Evolutionary conservation across 2,113 vertebrate species (phyloP), one percentile per base, ranked within the genome.

Genomic region (Alaudala cheleensis): DNA sequence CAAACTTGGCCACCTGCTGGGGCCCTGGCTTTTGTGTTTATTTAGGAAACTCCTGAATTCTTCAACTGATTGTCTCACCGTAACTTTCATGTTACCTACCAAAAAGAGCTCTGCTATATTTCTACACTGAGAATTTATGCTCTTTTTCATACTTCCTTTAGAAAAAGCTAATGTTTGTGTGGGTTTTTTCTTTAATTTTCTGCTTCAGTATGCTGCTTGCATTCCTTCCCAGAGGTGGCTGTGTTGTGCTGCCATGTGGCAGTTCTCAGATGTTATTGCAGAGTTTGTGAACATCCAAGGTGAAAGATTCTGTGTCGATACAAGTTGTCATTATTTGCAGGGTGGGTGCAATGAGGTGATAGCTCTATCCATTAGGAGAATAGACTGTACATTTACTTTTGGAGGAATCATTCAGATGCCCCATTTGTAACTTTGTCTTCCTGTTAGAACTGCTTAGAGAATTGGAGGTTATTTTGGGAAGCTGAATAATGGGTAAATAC

Each of bases 1-100:
- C 97, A 97, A 92, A 95, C 90, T 82, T 93, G 93, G 91, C 98
- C 99, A 98, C 98, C 98, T 99, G 98, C 97, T 97, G 97, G 86
- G 94, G 74, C 94, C 97, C 91, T 97, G 95, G 69, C 73, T 95
- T 96, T 95, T 94, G 77, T 98, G 98, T 99, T 99, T 98, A 96
- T 98, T 98, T 98, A 98, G 96, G 94, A 98, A 96, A 93, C 83
- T 81, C 92, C 84, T 33, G 93, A 96, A 97, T 94, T 96, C 95
- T 97, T 96, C 95, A 95, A 70, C 95, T 98, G 95, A 96, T 98
- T 95, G 90, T 97, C 95, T 97, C 97, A 88, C 62, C 5, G 1
- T 92, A 96, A 92, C 86, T 96, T 96, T 91, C 9, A 11, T 69
- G 34, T 76, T 18, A 18, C 73, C 88, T 86, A 50, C 70, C 84